Percentiles rank a stretch among this genome's conserved stretches.
Evolutionary conservation across 2,113 vertebrate species (phyloP).

Genomic region (Onychostruthus taczanowskii): DNA sequence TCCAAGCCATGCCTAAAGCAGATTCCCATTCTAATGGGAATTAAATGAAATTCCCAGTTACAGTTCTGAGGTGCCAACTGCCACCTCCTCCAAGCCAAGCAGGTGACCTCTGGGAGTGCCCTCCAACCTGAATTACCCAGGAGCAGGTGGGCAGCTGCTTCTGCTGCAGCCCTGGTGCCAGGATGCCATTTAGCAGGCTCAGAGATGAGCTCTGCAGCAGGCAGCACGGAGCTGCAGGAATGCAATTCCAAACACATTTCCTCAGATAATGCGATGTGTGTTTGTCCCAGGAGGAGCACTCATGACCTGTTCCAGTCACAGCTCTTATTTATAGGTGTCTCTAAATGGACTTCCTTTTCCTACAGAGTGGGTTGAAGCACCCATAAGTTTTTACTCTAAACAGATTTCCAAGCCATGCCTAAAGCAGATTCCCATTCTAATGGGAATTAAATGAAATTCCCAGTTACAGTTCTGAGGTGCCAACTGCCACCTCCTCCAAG

Average conservation of each 20-base stretch:
- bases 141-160: background rate
- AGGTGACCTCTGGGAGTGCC: background rate
- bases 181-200: background rate
- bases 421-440: background rate
- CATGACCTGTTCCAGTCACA: background rate
- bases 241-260: conserved; percentile 32
- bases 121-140: background rate
- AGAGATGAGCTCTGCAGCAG: background rate
- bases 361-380: background rate
- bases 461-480: background rate
- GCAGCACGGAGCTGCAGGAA: background rate
- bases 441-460: background rate
- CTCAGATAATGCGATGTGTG: background rate
- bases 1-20: background rate
- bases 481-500: background rate
- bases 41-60: background rate
- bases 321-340: conserved; percentile 31
- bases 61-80: background rate
- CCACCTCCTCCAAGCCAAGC: background rate
- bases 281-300: background rate
- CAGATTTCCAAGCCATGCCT: background rate
- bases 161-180: background rate
- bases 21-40: background rate
- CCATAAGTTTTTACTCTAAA: background rate
- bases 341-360: background rate